Evolutionary conservation across 2,797 vertebrate species (phyloP), one percentile per base, ranked within the genome.

Genomic region (Macrochelys suwanniensis): DNA sequence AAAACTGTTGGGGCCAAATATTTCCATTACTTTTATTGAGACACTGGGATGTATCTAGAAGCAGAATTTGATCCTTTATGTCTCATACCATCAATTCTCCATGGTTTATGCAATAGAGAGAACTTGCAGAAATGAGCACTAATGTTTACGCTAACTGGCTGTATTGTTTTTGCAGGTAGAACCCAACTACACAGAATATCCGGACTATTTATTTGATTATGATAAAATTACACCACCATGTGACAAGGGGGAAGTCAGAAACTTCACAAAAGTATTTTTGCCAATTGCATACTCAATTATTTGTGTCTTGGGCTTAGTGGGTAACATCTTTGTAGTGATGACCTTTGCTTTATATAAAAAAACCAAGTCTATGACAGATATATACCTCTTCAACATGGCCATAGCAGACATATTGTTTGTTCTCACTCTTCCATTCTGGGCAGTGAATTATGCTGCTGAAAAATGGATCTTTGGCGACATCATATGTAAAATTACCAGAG

Each of bases 371-470:
- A 99, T 99, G 99, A 99, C 99, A 0, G 99, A 99, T 6, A 96
- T 99, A 2, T 99, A 98, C 92, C 98, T 99, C 85, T 95, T 99
- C 59, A 99, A 99, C 82, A 99, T 99, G 94, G 99, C 99, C 80
- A 89, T 99, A 2, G 98, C 99, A 0, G 99, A 99, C 97, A 98
- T 99, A 65, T 94, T 99, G 1, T 99, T 99, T 4, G 99, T 99
- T n/a, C 97, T 98, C 23, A 98, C 98, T 0, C 98, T 99, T 54
- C 99, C 99, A 0, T 99, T 99, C 96, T 99, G 99, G 95, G 99
- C 99, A 33, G 94, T 97, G 47, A 96, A 95, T 8, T 97, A 98
- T 0, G 96, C 98, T 51, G 59, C 84, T 0, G 92, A 97, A 0
- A 1, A 88, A 0, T 99, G 99, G 99, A 45, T 98, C 13, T 99